These are phyloP conservation scores for Chanos chanos DNA, from an alignment of 2,797 vertebrate genomes.

Conservation along the genomic window DNA sequence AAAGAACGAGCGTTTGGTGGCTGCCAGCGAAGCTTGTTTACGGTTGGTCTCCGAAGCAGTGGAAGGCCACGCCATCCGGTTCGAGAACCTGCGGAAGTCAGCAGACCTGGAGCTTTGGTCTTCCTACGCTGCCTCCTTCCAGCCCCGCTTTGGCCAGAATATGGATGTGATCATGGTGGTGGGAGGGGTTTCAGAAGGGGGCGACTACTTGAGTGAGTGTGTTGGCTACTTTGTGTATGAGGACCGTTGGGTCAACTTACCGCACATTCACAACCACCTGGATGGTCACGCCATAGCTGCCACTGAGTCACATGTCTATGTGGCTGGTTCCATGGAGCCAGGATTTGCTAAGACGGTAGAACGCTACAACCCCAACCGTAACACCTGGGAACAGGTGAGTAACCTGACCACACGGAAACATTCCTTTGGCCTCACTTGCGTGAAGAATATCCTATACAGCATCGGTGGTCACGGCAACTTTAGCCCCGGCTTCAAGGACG, in stretches of 20 bases:
- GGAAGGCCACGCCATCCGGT: conserved; percentile 79
- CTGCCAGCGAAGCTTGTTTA: conserved; percentile 67
- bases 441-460: conserved; percentile 80
- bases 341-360: conserved; percentile 86
- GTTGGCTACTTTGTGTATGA: conserved; percentile 85
- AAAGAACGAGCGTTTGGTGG: conserved; percentile 76
- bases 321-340: conserved; percentile 86
- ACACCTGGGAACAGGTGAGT: conserved; percentile 83
- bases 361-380: conserved; percentile 80
- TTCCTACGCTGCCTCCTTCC: conserved; percentile 49
- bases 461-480: conserved; percentile 86
- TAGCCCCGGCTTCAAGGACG: conserved; percentile 84
- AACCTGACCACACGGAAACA: conserved; percentile 83
- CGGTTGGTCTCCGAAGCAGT: conserved; percentile 78
- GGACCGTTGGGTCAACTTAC: conserved; percentile 85
- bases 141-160: conserved; percentile 83
- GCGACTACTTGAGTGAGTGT: conserved; percentile 84
- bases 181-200: conserved; percentile 83
- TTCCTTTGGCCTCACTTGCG: conserved; percentile 80
- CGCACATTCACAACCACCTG: conserved; percentile 84
- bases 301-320: conserved; percentile 80
- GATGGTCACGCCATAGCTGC: conserved; percentile 82
- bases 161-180: conserved; percentile 90
- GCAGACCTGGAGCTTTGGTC: conserved; percentile 67
- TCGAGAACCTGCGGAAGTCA: conserved; percentile 76